phyloP scores from a whole-genome alignment of 2,113 vertebrate genomes.

The Planiliza haematocheilus region DNA sequence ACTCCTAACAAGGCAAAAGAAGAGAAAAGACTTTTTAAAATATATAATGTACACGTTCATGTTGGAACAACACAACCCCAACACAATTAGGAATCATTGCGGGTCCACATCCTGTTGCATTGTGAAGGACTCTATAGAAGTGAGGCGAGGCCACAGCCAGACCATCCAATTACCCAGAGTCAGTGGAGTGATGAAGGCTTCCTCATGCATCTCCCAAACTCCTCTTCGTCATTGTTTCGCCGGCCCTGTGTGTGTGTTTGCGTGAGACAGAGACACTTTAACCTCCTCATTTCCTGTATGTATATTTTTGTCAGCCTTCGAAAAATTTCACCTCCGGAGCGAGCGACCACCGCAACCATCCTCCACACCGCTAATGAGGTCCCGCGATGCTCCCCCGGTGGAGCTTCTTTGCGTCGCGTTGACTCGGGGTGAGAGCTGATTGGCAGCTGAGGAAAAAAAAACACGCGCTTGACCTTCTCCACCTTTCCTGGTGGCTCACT shows the following conservation, averaged over 20 bases:
- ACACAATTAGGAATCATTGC: background rate
- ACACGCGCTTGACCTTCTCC: slow-evolving; percentile 21
- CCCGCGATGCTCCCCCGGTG: slow-evolving; percentile 42
- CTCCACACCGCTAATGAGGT: slow-evolving; percentile 54
- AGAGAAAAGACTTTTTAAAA: background rate
- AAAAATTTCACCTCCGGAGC: background rate
- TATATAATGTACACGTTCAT: too few relatives aligned
- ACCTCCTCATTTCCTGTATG: background rate
- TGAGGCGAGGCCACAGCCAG: background rate
- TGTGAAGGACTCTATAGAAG: background rate
- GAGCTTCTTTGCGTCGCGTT: background rate
- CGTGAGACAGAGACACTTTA: background rate
- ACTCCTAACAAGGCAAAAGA: background rate
- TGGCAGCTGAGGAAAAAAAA: slow-evolving; percentile 37
- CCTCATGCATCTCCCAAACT: background rate
- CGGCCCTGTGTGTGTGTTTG: background rate
- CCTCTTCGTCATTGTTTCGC: background rate
- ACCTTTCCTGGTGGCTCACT: slow-evolving; percentile 7
- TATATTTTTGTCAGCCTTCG: background rate
- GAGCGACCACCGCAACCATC: background rate
- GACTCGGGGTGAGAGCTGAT: slow-evolving; percentile 21
- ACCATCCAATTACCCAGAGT: slow-evolving; percentile 41
- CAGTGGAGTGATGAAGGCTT: slow-evolving; percentile 20
- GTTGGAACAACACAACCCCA: too few relatives aligned
- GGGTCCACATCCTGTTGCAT: background rate